Base-by-base conservation (phyloP, 2,113 vertebrate species). In the Vimba vimba region DNA sequence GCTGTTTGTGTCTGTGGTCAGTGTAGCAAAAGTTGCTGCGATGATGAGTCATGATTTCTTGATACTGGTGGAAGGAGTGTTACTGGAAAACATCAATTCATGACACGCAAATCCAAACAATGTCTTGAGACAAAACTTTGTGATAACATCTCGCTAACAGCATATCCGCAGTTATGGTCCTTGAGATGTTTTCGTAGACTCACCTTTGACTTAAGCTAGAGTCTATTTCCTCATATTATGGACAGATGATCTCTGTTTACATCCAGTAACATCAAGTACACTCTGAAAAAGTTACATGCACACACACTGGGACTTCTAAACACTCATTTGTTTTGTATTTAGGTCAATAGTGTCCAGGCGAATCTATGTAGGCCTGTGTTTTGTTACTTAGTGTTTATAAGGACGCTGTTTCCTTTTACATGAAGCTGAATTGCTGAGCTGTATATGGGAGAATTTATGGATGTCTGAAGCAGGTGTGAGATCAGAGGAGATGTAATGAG, bases 391-490 rank as follows among this genome's bases (percentile, higher is more conserved):
- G 12, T 66, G 19, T 59, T 45, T 17, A 86, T 85, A 64, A 83
- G 74, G 62, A 13, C 23, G 17, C 84, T 62, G 52, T 64, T 66
- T 83, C 39, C 36, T 57, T 45, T 52, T 45, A 23, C n/a, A 27
- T 57, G 4, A 45, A 47, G 27, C 55, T 25, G 43, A 77, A 85
- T 83, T 80, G 27, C 13, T 52, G 47, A 57, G 25, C 13, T 30
- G 69, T 84, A 83, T 77, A 75, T 84, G 76, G 21, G 78, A 83
- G 75, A 75, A 25, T 90, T 88, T 86, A 90, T 87, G 39, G 77
- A 80, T 73, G 86, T 84, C 89, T 88, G 84, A 43, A 84, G 84
- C 80, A 81, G 89, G 83, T 88, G 86, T 88, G 69, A 82, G 66
- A 83, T 64, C 68, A 64, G 71, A 83, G 76, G 55, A 62, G 89